phyloP scores from a whole-genome alignment of 2,888 invertebrate species.

The Tenodera sinensis region DNA sequence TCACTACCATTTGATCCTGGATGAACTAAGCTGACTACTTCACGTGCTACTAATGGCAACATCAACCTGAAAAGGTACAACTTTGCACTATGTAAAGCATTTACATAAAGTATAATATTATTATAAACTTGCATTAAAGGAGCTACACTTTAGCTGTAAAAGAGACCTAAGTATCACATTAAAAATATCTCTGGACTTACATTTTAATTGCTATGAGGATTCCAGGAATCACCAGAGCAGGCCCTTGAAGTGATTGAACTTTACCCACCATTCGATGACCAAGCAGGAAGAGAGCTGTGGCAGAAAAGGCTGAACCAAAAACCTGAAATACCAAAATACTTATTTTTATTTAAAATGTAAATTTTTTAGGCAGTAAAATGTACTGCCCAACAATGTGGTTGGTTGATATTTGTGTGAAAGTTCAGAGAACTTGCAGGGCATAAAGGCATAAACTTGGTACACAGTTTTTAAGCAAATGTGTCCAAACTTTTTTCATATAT shows the following conservation, averaged over 20 bases:
- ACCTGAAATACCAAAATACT: constrained; percentile 48
- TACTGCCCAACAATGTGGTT: too few relatives aligned
- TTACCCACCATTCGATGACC: constrained; percentile 93
- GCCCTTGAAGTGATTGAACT: constrained; percentile 71
- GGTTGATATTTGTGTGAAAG: too few relatives aligned
- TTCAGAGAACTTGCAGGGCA: too few relatives aligned
- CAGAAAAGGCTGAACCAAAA: constrained; percentile 85
- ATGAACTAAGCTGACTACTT: constrained; percentile 73
- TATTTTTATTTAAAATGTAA: neutral
- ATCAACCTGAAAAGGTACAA: constrained; percentile 55
- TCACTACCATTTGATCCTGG: constrained; percentile 68
- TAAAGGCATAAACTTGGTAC: too few relatives aligned
- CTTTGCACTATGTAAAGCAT: too few relatives aligned
- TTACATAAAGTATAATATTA: too few relatives aligned
- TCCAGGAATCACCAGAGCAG: constrained; percentile 76
- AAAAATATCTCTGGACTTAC: constrained; percentile 50
- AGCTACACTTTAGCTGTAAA: too few relatives aligned
- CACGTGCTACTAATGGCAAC: constrained; percentile 80
- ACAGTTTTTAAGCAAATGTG: too few relatives aligned
- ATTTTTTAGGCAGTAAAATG: too few relatives aligned
- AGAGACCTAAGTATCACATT: neutral
- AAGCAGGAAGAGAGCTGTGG: constrained; percentile 83
- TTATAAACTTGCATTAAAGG: too few relatives aligned
- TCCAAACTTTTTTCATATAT: too few relatives aligned
- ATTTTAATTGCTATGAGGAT: constrained; percentile 87